phyloP scores from a whole-genome alignment of 2,888 invertebrate genomes.

The Cryptocephalus primarius region DNA sequence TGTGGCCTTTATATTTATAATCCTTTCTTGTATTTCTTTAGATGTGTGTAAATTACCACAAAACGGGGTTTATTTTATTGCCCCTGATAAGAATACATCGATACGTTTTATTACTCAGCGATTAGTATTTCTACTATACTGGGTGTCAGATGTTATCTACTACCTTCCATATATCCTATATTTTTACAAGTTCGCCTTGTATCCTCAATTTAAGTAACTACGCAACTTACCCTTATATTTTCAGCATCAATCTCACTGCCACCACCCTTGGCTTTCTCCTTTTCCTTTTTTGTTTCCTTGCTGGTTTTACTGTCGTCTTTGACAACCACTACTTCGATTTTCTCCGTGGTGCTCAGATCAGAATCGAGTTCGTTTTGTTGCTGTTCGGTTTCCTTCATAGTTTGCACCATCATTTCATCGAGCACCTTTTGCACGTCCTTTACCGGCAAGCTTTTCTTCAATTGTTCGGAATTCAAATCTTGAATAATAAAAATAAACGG shows the following conservation, averaged over 20 bases:
- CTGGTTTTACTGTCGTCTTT: conserved; percentile 9
- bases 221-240: conserved; percentile 19
- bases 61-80: too few species aligned
- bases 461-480: conserved; percentile 2
- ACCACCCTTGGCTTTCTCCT: conserved; percentile 7
- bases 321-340: conserved; percentile 18
- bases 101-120: too few species aligned
- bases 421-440: conserved; percentile 22
- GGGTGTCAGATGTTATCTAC: too few species aligned
- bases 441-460: conserved; percentile 2
- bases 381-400: conserved; percentile 31
- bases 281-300: conserved; percentile 2
- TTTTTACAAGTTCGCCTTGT: too few species aligned
- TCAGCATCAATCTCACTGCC: conserved; percentile 19
- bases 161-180: too few species aligned
- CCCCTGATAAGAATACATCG: too few species aligned
- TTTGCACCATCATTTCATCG: conserved; percentile 40
- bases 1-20: too few species aligned
- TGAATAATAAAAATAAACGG: neutral
- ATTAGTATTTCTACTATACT: too few species aligned
- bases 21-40: too few species aligned
- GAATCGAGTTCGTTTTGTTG: conserved; percentile 23
- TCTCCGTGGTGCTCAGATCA: conserved; percentile 25
- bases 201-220: too few species aligned
- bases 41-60: too few species aligned